Evolutionary conservation across 2,888 invertebrate genomes (phyloP), one percentile per base, ranked within the genome.

Genomic region (Cryptocheilus praepositus): DNA sequence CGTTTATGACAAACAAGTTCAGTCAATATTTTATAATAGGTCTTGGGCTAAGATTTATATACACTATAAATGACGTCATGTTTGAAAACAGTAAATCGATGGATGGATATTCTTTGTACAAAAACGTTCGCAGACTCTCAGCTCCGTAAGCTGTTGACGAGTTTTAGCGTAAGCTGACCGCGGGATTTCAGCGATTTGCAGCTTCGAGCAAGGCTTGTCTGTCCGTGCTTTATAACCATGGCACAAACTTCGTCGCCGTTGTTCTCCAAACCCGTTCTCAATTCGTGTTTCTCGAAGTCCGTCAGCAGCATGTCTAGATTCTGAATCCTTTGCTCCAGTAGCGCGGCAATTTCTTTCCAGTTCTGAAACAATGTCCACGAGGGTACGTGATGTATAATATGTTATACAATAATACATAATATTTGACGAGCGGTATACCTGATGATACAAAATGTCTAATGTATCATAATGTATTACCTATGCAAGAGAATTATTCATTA

Each of bases 131-230:
- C 69, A 77, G 61, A 74, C 64, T 81, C 85, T 88, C 85, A 88
- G 82, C 88, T 88, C 62, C 83, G 85, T 73, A 88, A 79, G 74
- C 78, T 82, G 54, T 80, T 85, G 16, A 88, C 61, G 19, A 88
- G 79, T 81, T 86, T 87, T 45, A 83, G 70, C 36, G 87, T 87
- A 52, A 80, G 74, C 64, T 81, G 79, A 55, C 81, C 77, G 21
- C 88, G 86, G 53, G 82, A 83, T 70, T 82, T 88, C 13, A 88
- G 65, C 28, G 81, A 81, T 75, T 82, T 82, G 76, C 86, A 86
- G 71, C 86, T 86, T 67, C 84, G 83, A 43, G 73, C 73, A 4
- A 88, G 79, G 70, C 88, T 88, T 56, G 81, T 82, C 70, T 86
- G 83, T 28, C 81, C 84, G 4, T 81, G 80, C 69, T 85, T 83